Evolutionary conservation across 2,888 invertebrate species (phyloP).

Genomic region (Archips crataeganus): DNA sequence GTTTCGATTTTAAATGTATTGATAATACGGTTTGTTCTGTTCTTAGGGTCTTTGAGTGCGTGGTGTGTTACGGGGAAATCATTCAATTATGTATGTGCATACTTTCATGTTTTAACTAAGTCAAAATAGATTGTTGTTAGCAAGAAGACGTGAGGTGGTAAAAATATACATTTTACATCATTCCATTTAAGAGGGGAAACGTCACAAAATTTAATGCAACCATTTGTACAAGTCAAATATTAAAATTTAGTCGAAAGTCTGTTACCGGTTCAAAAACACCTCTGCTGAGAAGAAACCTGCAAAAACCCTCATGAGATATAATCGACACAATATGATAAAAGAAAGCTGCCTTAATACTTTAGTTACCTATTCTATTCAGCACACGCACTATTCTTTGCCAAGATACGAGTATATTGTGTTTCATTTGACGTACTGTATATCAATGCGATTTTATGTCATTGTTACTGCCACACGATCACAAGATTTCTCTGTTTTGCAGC

Average conservation of each 20-base stretch:
- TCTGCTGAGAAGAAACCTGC: too few species aligned
- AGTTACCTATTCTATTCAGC: conserved; percentile 1
- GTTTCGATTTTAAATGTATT: conserved; percentile 23
- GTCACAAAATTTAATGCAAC: too few species aligned
- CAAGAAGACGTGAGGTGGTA: conserved; percentile 12
- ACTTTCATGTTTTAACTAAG: conserved; percentile 34
- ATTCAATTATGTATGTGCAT: conserved; percentile 36
- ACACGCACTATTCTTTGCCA: conserved; percentile 38
- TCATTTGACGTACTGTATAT: conserved; percentile 51
- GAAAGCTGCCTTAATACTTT: neutral
- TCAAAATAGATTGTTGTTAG: conserved; percentile 33
- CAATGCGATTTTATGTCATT: conserved; percentile 58
- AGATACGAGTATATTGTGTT: conserved; percentile 29
- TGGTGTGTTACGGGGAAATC: conserved; percentile 25
- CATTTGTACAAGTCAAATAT: too few species aligned
- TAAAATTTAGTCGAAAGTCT: too few species aligned
- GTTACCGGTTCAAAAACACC: too few species aligned
- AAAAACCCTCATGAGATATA: too few species aligned
- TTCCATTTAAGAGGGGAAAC: neutral
- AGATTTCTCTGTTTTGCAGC: conserved; percentile 63
- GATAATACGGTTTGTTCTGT: conserved; percentile 25
- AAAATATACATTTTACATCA: conserved; percentile 16
- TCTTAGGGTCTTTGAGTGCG: conserved; percentile 13
- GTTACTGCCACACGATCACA: conserved; percentile 56
- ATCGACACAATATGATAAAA: too few species aligned